A percentile compares a stretch with the other conserved stretches of the same genome.
Conservation (phyloP, 2,113 vertebrate genomes). For the Nicator chloris region DNA sequence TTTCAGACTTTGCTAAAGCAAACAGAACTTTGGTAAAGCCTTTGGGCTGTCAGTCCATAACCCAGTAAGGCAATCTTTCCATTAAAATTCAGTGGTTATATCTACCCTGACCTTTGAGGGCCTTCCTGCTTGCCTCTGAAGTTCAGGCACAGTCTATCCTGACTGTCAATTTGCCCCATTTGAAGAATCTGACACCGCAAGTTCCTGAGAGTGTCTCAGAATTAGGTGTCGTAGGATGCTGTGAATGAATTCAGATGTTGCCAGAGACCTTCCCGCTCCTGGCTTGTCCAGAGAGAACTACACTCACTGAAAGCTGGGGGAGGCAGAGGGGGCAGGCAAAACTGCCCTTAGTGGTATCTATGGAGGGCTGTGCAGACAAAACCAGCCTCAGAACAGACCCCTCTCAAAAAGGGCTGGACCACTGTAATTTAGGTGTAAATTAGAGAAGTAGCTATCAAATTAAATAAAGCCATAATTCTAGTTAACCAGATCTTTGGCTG, state of each 20-base stretch:
- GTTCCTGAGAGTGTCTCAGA: neutral
- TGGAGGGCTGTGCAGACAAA: neutral
- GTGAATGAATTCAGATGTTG: neutral
- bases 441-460: neutral
- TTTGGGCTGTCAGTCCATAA: neutral
- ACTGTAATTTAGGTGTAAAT: neutral
- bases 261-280: neutral
- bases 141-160: neutral
- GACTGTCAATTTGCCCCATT: neutral
- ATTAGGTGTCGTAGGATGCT: neutral
- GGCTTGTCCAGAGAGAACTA: neutral
- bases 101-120: neutral
- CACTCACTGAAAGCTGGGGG: neutral
- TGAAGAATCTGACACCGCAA: neutral
- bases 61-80: neutral
- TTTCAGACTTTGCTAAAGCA: neutral
- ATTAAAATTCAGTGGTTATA: neutral
- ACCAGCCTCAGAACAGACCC: neutral
- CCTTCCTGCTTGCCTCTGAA: neutral
- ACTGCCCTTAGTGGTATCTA: neutral
- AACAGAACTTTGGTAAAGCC: neutral
- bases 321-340: neutral
- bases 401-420: neutral
- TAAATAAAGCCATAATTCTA: slow-evolving; percentile 19
- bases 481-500: neutral